These are phyloP conservation scores for Octopus bimaculoides DNA, from an alignment of 1,140 invertebrate species.

Conservation along the genomic window DNA sequence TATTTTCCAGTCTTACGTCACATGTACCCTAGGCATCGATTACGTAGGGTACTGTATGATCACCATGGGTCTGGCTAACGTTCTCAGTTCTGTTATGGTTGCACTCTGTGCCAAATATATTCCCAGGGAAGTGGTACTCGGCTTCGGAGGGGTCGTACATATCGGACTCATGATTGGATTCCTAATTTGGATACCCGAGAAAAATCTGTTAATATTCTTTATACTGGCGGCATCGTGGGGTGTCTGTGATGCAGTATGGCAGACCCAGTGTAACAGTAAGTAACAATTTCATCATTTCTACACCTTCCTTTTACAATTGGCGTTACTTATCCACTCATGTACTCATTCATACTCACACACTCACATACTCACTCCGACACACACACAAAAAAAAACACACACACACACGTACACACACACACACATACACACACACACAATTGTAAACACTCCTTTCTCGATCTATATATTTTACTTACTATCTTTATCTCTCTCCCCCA, in stretches of 20 bases:
- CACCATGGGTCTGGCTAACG: slow-evolving; percentile 50
- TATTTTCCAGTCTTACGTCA: slow-evolving; percentile 50
- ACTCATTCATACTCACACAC: not conserved
- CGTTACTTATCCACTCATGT: not conserved
- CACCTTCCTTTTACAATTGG: not conserved
- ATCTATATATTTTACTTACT: slow-evolving; percentile 1
- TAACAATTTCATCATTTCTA: slow-evolving; percentile 24
- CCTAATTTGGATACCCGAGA: slow-evolving; percentile 81
- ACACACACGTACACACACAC: too few species aligned
- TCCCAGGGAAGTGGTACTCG: slow-evolving; percentile 54
- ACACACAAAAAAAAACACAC: too few species aligned
- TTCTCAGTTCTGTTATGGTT: slow-evolving; percentile 46
- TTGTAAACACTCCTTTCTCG: not conserved
- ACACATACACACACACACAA: too few species aligned
- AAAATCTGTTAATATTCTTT: slow-evolving; percentile 79
- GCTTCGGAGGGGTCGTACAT: slow-evolving; percentile 48
- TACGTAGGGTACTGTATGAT: slow-evolving; percentile 57
- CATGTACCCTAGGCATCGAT: slow-evolving; percentile 49
- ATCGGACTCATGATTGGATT: slow-evolving; percentile 53
- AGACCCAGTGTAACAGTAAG: slow-evolving; percentile 94
- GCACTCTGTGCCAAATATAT: slow-evolving; percentile 45
- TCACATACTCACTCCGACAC: not conserved
- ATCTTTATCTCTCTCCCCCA: slow-evolving; percentile 15
- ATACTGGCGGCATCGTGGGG: slow-evolving; percentile 92
- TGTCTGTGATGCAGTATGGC: slow-evolving; percentile 95